phyloP scores from a whole-genome alignment of 2,888 invertebrate genomes.

The Aphodius sticticus region DNA sequence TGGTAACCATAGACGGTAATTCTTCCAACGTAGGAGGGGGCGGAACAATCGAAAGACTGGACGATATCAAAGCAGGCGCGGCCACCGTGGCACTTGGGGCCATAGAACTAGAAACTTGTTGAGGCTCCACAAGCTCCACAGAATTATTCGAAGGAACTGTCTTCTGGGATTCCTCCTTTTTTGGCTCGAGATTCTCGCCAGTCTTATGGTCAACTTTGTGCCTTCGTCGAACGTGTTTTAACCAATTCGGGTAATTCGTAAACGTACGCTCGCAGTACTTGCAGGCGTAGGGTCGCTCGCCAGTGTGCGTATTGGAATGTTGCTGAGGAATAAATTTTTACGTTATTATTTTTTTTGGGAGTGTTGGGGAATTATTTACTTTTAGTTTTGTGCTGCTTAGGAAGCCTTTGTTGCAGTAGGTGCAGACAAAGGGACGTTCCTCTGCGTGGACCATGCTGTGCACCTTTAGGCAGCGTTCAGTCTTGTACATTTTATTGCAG shows the following conservation, averaged over 20 bases:
- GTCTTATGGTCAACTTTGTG: conserved; percentile 61
- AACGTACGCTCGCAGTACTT: conserved; percentile 65
- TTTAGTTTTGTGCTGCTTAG: conserved; percentile 65
- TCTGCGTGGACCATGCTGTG: conserved; percentile 65
- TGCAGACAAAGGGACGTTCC: conserved; percentile 64
- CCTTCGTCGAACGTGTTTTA: conserved; percentile 66
- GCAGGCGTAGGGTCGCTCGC: conserved; percentile 65
- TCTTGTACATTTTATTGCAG: conserved; percentile 66
- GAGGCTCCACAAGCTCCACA: background rate
- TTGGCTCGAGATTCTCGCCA: conserved; percentile 48
- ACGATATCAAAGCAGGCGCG: background rate
- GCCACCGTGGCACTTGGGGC: background rate
- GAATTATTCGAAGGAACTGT: background rate
- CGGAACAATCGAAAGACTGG: background rate
- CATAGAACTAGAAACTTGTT: background rate
- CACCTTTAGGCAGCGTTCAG: conserved; percentile 66
- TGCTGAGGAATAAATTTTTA: conserved; percentile 54
- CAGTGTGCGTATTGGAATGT: conserved; percentile 68
- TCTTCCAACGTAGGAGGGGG: conserved; percentile 14
- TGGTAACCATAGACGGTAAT: conserved; percentile 27
- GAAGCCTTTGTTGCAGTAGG: conserved; percentile 66
- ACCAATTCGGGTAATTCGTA: conserved; percentile 66
- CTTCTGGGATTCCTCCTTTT: conserved; percentile 31
- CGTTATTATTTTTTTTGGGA: background rate
- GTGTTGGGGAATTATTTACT: conserved; percentile 45